Conservation (phyloP, 2,888 invertebrate genomes). For the Drosophila acutilabella region DNA sequence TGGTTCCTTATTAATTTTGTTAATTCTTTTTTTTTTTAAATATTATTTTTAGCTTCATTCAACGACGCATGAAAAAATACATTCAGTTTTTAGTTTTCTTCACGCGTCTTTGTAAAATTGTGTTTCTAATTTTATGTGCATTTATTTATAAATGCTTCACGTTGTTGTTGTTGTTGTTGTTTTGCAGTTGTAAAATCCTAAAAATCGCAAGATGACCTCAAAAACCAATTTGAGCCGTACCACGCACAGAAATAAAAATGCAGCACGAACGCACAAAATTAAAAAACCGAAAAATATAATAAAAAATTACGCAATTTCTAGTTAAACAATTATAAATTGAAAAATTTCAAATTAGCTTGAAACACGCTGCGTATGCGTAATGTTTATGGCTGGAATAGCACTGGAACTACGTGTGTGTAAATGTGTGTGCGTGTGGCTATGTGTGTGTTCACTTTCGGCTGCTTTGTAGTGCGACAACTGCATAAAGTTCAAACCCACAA, state of each 20-base stretch:
- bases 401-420: constrained; percentile 8
- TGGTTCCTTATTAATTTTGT: constrained; percentile 30
- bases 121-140: constrained; percentile 73
- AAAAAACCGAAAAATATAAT: constrained; percentile 6
- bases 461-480: constrained; percentile 26
- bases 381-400: constrained; percentile 37
- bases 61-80: constrained; percentile 58
- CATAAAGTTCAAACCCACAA: constrained; percentile 25
- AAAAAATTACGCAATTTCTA: constrained; percentile 68
- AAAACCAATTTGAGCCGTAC: constrained; percentile 53
- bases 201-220: constrained; percentile 80
- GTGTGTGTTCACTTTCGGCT: background rate
- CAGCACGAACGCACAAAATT: constrained; percentile 25
- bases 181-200: constrained; percentile 49
- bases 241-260: constrained; percentile 53
- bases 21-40: constrained; percentile 29
- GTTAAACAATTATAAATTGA: constrained; percentile 3
- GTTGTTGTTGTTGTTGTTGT: constrained; percentile 9
- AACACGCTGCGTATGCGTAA: constrained; percentile 57
- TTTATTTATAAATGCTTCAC: constrained; percentile 69
- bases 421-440: background rate
- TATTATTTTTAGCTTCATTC: constrained; percentile 64
- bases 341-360: constrained; percentile 15
- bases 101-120: constrained; percentile 54
- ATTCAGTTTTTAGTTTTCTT: constrained; percentile 59